Evolutionary conservation across 2,797 vertebrate species (phyloP).

Genomic region (Periophthalmus magnuspinnatus): DNA sequence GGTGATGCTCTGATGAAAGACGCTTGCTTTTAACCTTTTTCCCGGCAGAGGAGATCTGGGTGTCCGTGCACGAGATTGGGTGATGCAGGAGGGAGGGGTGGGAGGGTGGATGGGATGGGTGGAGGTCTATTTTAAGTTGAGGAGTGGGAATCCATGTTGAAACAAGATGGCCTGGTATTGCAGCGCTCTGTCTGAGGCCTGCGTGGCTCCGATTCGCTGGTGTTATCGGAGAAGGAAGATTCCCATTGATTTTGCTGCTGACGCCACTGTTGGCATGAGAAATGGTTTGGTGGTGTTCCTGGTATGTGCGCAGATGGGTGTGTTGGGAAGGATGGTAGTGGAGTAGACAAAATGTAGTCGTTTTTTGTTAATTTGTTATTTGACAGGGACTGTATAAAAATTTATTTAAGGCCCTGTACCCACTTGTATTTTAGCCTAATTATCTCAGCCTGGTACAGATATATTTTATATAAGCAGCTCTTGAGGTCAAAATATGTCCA

Average conservation of each 20-base stretch:
- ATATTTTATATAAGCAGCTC: too few relatives aligned
- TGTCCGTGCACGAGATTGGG: conserved; percentile 27
- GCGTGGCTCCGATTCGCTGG: conserved; percentile 26
- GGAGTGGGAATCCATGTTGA: conserved; percentile 28
- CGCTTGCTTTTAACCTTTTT: conserved; percentile 75
- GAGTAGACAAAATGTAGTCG: too few relatives aligned
- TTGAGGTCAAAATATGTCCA: too few relatives aligned
- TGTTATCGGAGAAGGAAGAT: conserved; percentile 38
- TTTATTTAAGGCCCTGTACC: too few relatives aligned
- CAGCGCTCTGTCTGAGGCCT: conserved; percentile 25
- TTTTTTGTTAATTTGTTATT: too few relatives aligned
- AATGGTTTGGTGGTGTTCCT: conserved; percentile 26
- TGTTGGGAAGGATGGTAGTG: not conserved
- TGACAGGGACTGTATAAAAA: too few relatives aligned
- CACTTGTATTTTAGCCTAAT: too few relatives aligned
- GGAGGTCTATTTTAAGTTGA: conserved; percentile 39
- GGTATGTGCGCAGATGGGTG: conserved; percentile 14
- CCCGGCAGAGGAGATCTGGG: conserved; percentile 51
- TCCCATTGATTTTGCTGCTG: conserved; percentile 42
- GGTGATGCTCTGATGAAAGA: conserved; percentile 75
- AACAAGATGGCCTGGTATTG: conserved; percentile 28
- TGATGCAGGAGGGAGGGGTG: conserved; percentile 5
- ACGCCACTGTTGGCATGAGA: conserved; percentile 26
- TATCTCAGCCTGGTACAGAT: too few relatives aligned
- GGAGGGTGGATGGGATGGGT: not conserved